phyloP scores from a whole-genome alignment of 2,888 invertebrate species.

The Dasysyrphus albostriatus region DNA sequence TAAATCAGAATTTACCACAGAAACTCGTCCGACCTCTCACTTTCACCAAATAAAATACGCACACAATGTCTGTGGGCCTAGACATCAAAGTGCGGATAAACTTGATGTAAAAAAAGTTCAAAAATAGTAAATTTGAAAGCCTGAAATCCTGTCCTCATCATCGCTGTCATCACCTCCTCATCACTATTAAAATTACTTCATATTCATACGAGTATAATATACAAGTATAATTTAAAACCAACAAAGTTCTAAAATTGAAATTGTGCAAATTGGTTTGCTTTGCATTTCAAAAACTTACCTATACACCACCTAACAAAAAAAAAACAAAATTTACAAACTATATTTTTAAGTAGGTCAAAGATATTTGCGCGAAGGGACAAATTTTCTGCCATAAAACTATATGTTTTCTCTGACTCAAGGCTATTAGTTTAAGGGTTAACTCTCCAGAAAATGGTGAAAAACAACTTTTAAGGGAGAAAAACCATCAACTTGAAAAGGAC shows the following conservation, averaged over 20 bases:
- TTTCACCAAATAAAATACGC: no score
- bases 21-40: no score
- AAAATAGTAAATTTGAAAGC: no score
- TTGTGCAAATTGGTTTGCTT: neutral
- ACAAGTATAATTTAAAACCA: neutral
- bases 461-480: neutral
- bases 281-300: neutral
- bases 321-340: neutral
- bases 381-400: neutral
- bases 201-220: no score
- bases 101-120: no score
- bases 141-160: no score
- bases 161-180: no score
- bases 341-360: constrained; percentile 3
- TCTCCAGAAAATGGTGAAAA: neutral
- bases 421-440: neutral
- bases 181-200: no score
- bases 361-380: constrained; percentile 4
- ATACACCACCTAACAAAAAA: no score
- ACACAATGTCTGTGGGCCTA: no score
- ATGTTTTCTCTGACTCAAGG: neutral
- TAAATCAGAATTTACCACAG: no score
- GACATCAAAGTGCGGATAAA: no score
- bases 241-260: neutral
- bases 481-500: neutral